Evolutionary conservation across 2,797 vertebrate genomes (phyloP).

Genomic region (Macrochelys suwanniensis): DNA sequence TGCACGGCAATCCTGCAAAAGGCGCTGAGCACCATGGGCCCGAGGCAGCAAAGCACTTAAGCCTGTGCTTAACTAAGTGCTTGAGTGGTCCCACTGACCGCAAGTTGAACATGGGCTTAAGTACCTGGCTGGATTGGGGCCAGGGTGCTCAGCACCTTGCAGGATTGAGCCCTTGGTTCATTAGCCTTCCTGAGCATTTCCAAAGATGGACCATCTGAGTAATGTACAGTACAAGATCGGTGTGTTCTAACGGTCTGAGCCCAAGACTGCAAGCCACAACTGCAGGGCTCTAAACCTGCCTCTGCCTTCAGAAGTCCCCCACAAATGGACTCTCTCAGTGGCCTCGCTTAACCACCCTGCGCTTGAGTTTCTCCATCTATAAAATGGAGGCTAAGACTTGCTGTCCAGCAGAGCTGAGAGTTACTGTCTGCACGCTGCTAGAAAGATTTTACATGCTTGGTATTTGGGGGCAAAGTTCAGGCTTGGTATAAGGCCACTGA

Average conservation of each 20-base stretch:
- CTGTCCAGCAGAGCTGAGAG: neutral
- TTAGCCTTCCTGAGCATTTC: neutral
- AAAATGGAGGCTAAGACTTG: neutral
- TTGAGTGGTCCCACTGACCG: neutral
- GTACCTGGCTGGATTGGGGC: neutral
- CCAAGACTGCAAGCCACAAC: no score
- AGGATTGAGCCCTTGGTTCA: neutral
- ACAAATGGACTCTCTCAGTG: neutral
- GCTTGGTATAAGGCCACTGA: neutral
- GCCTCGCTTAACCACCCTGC: neutral
- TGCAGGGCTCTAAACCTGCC: neutral
- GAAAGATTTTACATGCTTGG: fast-evolving
- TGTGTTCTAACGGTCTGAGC: neutral
- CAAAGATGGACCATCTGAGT: neutral
- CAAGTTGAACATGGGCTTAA: no score
- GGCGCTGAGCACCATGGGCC: neutral
- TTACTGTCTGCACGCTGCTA: neutral
- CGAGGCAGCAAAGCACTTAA: neutral
- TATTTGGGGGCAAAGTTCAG: neutral
- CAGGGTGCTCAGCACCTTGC: no score
- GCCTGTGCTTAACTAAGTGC: neutral
- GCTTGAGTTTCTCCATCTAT: neutral
- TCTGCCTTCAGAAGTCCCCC: neutral
- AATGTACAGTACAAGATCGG: neutral
- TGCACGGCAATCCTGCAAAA: neutral